Base-by-base conservation (phyloP, 2,888 invertebrate species). In the Coenonympha arcania region DNA sequence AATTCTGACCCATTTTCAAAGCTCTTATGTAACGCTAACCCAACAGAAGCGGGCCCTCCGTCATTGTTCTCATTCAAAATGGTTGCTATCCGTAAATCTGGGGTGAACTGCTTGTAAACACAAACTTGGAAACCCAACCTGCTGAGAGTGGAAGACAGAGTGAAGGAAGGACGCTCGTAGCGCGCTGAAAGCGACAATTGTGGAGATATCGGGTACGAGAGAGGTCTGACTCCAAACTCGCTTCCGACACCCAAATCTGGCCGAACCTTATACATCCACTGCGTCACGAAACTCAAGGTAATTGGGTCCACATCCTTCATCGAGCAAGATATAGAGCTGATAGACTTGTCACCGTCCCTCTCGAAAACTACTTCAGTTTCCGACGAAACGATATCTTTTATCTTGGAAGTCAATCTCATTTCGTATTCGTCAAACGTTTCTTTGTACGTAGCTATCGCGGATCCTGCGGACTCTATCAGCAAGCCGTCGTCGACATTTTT, bases 281-380 rank as follows among this genome's bases (percentile, higher is more conserved):
- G 86, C 1, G 75, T 71, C 1, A 84, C 73, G 24, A 83, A 46
- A 40, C 67, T 72, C 34, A 81, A 54, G 0, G 78, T 81, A 33
- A 67, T 73, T 0, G 84, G 81, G 34, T 85, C 80, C 2, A 83
- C 80, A 48, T 86, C 83, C 50, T 62, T 76, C 62, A 85, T 71
- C 8, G 66, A 62, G 54, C 71, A 78, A 4, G 77, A 62, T 2
- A 84, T 11, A 0, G 80, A 71, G 2, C 76, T 73, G 2, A 77
- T 54, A 9, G 73, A 70, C n/a, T 71, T 77, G 0, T 69, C 64
- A 41, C 66, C 68, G 2, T 71, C 73, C 30, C 72, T 82, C 49
- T 85, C 84, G 18, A 86, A 63, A 1, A 68, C 63, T 6, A 84
- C 59, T 62, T 86, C 86, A 0, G 77, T 79, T 62, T 86, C 83